These are phyloP conservation scores for Heterodera carotae DNA, from an alignment of 1,140 invertebrate species.

Conservation along the genomic window DNA sequence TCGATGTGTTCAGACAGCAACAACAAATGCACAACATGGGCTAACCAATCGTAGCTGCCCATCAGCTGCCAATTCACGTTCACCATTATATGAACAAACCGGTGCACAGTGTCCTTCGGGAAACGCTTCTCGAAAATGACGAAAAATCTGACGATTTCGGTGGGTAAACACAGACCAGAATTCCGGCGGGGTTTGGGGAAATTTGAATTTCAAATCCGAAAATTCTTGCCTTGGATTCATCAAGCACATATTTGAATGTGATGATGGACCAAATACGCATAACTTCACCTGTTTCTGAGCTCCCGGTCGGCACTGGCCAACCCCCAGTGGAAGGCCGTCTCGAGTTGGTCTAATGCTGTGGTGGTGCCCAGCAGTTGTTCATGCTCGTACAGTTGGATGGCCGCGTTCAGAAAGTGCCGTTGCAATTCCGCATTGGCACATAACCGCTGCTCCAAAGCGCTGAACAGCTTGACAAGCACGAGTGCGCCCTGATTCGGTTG, in stretches of 20 bases:
- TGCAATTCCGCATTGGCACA: slow-evolving; percentile 29
- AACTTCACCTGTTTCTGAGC: slow-evolving; percentile 23
- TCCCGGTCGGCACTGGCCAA: slow-evolving; percentile 33
- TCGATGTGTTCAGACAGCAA: slow-evolving; percentile 14
- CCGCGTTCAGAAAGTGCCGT: slow-evolving; percentile 23
- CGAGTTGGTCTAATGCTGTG: slow-evolving; percentile 15
- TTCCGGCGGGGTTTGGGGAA: no score
- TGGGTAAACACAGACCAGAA: no score
- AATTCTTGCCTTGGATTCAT: no score
- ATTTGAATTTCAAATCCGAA: no score
- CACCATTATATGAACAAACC: slow-evolving; percentile 33
- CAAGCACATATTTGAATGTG: no score
- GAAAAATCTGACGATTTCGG: slow-evolving; percentile 31
- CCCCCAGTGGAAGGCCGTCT: slow-evolving; percentile 43
- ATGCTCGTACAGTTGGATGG: slow-evolving; percentile 35
- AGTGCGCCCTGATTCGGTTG: slow-evolving; percentile 18
- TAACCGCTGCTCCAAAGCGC: slow-evolving; percentile 25
- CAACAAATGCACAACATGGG: slow-evolving; percentile 40
- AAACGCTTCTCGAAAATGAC: slow-evolving; percentile 35
- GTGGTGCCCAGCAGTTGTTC: slow-evolving; percentile 1
- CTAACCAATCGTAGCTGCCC: slow-evolving; percentile 35
- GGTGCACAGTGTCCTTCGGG: slow-evolving; percentile 27
- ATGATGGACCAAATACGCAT: no score
- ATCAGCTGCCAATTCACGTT: slow-evolving; percentile 44
- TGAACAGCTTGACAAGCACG: slow-evolving; percentile 29